Base-by-base conservation (phyloP, 2,113 vertebrate species). In the Myrmophylax atrothorax region DNA sequence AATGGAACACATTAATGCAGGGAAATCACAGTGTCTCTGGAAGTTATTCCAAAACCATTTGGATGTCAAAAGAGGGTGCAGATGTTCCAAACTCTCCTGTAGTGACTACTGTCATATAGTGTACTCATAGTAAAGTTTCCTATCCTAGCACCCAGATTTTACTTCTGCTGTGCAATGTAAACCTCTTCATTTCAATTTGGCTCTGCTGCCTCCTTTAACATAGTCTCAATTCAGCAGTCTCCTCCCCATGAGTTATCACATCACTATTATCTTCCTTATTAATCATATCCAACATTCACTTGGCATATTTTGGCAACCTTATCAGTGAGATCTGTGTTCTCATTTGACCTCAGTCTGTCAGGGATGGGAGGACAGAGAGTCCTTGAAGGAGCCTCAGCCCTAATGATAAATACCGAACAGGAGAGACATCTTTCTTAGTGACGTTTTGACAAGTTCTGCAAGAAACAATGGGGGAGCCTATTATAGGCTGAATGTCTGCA, bases 281-380 rank as follows among this genome's bases (percentile, higher is more conserved):
- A 92, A 92, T 94, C 46, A 26, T 23, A 75, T 76, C 85, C 87
- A 74, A 80, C 83, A 60, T 64, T 92, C 86, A 89, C 35, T 23
- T 94, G 90, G 44, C 47, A 55, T 91, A 83, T 84, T 96, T 94
- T 82, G 76, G 72, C 79, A 96, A 56, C 63, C 59, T 92, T 88
- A 90, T 84, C 79, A 35, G 67, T 7, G 12, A 93, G 53, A 95
- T 90, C 80, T 92, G 69, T 93, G 68, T 78, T 81, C 53, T 88
- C 59, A 33, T 90, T 93, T 91, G 72, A 89, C 74, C 79, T 70
- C 66, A 90, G 64, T 69, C 62, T 90, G 55, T 29, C 3, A 5
- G 83, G 66, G 46, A 67, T 26, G 42, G 40, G 76, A 93, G 68
- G 38, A 62, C 66, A 79, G 77, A 53, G 74, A 88, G 74, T 95